Conservation (phyloP, 1,140 invertebrate species). For the Solenopsis invicta region DNA sequence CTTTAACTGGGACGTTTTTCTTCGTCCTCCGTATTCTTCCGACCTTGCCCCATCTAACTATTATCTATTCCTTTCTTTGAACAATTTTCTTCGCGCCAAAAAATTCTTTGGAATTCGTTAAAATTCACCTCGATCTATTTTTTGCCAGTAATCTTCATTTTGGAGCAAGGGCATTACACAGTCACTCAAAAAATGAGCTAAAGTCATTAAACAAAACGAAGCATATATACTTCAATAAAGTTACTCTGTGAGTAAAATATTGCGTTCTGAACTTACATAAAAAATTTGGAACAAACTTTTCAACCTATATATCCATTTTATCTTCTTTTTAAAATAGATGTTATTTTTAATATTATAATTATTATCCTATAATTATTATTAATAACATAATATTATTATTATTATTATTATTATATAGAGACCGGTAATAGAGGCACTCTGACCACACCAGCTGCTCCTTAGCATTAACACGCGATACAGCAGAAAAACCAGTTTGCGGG, state of each 20-base stretch:
- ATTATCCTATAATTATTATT: conserved; percentile 67
- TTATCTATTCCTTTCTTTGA: no score
- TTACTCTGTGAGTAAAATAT: not conserved
- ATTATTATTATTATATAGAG: not conserved
- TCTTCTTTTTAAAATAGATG: conserved; percentile 69
- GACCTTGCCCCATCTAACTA: no score
- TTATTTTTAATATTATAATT: conserved; percentile 76
- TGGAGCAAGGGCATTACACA: not conserved
- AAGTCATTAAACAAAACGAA: not conserved
- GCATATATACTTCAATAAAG: not conserved
- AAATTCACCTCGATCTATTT: no score
- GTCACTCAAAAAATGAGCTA: not conserved
- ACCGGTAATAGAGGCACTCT: conserved; percentile 37
- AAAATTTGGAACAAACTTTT: not conserved
- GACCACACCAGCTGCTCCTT: conserved; percentile 74
- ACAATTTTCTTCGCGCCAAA: no score
- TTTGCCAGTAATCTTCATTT: no score
- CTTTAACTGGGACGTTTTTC: no score
- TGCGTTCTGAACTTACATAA: not conserved
- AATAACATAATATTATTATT: no score
- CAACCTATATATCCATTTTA: not conserved
- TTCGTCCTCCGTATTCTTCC: no score
- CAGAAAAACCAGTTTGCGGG: conserved; percentile 84
- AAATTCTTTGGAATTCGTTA: no score
- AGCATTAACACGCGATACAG: conserved; percentile 83